Conservation (phyloP, 2,888 invertebrate species). For the Platycnemis pennipes region DNA sequence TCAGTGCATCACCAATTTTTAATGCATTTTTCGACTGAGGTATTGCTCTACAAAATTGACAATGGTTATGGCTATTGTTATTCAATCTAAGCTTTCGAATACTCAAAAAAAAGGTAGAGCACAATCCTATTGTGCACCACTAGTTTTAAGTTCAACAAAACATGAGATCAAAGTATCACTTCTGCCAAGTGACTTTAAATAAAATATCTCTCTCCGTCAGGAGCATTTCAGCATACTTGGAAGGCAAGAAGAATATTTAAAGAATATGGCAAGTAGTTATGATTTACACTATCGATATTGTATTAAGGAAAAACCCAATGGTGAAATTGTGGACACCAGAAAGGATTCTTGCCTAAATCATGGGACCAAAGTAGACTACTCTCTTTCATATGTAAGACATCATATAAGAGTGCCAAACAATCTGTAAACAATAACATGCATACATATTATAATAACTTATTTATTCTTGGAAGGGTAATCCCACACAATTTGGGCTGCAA, state of each 20-base stretch:
- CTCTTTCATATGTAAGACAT: neutral
- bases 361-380: neutral
- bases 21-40: no score
- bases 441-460: neutral
- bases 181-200: no score
- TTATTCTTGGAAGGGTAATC: conserved; percentile 78
- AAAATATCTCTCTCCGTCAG: no score
- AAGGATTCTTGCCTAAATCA: neutral
- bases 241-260: neutral
- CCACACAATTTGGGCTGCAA: conserved; percentile 80
- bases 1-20: no score
- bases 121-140: no score
- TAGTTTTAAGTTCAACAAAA: no score
- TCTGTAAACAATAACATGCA: neutral
- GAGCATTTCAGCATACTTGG: neutral
- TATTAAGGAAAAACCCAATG: neutral
- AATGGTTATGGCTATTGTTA: no score
- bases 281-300: conserved; percentile 12
- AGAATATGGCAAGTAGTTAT: conserved; percentile 49
- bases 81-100: no score
- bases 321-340: neutral
- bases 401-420: neutral
- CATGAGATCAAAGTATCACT: no score
- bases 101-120: no score
- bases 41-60: no score